These are phyloP conservation scores for Drosophila jambulina DNA, from an alignment of 1,140 invertebrate species.

Conservation along the genomic window DNA sequence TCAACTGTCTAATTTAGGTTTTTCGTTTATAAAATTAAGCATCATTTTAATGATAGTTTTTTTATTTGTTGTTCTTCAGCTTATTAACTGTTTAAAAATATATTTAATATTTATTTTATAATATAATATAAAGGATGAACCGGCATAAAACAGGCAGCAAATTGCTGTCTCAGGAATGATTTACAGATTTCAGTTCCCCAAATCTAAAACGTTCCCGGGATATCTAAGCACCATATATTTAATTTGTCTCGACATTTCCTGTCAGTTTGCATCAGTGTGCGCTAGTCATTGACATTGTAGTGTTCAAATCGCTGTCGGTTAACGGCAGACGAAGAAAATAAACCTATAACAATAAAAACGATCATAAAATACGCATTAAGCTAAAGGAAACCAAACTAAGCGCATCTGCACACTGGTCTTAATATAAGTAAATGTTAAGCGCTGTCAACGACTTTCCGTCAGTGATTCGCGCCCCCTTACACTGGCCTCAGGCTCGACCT, in stretches of 20 bases:
- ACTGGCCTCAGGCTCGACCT: conserved; percentile 58
- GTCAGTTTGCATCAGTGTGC: not conserved
- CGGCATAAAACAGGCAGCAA: too few relatives aligned
- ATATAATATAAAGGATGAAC: too few relatives aligned
- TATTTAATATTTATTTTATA: too few relatives aligned
- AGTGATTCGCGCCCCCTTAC: conserved; percentile 13
- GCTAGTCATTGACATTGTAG: conserved; percentile 23
- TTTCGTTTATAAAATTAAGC: too few relatives aligned
- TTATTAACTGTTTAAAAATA: not conserved
- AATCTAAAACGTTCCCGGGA: not conserved
- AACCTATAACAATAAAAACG: conserved; percentile 49
- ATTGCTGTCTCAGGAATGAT: not conserved
- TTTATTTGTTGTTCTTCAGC: too few relatives aligned
- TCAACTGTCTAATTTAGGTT: too few relatives aligned
- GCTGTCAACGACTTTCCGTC: conserved; percentile 66
- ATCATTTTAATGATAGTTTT: too few relatives aligned
- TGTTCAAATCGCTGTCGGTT: conserved; percentile 9
- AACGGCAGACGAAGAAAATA: conserved; percentile 18
- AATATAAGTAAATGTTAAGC: conserved; percentile 47
- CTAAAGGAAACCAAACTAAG: conserved; percentile 28
- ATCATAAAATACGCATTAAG: conserved; percentile 49
- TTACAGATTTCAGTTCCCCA: not conserved
- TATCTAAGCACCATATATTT: not conserved
- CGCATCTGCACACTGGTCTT: conserved; percentile 16
- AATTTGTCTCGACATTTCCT: not conserved